A percentile compares a stretch with the other conserved stretches of the same genome.
Evolutionary conservation across 2,888 invertebrate species (phyloP).

Genomic region (Meteorus cinctellus): DNA sequence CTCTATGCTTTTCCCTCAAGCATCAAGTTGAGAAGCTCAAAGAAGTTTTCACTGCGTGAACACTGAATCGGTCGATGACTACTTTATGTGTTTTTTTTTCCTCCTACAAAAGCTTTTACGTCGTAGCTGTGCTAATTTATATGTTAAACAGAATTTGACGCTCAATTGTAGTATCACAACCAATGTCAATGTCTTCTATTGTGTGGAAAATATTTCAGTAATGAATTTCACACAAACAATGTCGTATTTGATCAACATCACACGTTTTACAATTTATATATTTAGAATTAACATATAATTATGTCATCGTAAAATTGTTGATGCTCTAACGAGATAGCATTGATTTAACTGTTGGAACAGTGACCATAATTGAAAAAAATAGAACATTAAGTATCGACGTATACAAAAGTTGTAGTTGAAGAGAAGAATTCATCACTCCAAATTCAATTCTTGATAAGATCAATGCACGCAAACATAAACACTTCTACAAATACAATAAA

Average conservation of each 20-base stretch:
- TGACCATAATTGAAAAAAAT: not conserved
- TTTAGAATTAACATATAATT: not conserved
- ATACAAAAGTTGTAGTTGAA: no score
- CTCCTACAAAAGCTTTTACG: not conserved
- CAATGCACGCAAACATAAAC: not conserved
- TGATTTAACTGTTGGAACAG: not conserved
- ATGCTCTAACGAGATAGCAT: not conserved
- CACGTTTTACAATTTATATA: not conserved
- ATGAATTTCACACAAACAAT: no score
- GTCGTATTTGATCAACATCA: no score
- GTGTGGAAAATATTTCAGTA: no score
- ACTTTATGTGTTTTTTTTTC: not conserved
- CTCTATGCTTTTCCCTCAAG: no score
- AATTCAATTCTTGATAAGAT: not conserved
- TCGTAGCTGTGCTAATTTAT: not conserved
- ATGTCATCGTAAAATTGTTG: not conserved
- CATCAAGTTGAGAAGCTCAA: not conserved
- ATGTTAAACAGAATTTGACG: no score
- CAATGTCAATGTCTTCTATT: no score
- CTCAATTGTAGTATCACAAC: no score
- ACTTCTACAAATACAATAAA: not conserved
- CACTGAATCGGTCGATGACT: conserved; percentile 62
- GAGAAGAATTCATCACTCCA: no score
- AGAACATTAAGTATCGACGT: not conserved
- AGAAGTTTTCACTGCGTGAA: conserved; percentile 56